phyloP scores from a whole-genome alignment of 2,797 vertebrate species.

The Helostoma temminkii region DNA sequence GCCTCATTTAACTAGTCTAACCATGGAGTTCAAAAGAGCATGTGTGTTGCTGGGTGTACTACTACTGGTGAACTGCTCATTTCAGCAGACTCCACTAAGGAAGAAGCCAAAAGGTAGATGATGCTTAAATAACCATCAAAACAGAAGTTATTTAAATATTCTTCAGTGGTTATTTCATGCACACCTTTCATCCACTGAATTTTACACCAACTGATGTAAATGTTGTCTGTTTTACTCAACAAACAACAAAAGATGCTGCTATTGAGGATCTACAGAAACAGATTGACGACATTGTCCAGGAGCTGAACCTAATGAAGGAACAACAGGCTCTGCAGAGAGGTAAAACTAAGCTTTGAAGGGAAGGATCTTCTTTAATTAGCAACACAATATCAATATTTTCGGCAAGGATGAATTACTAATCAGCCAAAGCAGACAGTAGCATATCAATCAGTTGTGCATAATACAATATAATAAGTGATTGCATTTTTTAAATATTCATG shows the following conservation, averaged over 20 bases:
- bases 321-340: constrained; percentile 93
- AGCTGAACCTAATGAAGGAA: constrained; percentile 92
- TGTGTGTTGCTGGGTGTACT: constrained; percentile 86
- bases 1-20: constrained; percentile 60
- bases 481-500: no score
- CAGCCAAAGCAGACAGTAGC: no score
- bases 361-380: no score
- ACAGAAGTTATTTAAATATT: background rate
- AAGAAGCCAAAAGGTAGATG: constrained; percentile 88
- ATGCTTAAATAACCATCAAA: background rate
- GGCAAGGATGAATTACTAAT: no score
- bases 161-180: background rate
- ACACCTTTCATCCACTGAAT: background rate
- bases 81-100: constrained; percentile 75
- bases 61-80: constrained; percentile 79
- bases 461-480: no score
- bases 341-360: constrained; percentile 61
- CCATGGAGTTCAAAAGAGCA: constrained; percentile 84
- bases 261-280: constrained; percentile 88
- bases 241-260: constrained; percentile 77
- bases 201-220: background rate
- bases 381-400: no score
- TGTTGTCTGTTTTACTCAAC: constrained; percentile 42
- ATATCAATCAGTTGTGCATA: background rate
- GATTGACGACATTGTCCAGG: constrained; percentile 88